Base-by-base conservation (phyloP, 2,113 vertebrate genomes). In the Malurus alboscapulatus region DNA sequence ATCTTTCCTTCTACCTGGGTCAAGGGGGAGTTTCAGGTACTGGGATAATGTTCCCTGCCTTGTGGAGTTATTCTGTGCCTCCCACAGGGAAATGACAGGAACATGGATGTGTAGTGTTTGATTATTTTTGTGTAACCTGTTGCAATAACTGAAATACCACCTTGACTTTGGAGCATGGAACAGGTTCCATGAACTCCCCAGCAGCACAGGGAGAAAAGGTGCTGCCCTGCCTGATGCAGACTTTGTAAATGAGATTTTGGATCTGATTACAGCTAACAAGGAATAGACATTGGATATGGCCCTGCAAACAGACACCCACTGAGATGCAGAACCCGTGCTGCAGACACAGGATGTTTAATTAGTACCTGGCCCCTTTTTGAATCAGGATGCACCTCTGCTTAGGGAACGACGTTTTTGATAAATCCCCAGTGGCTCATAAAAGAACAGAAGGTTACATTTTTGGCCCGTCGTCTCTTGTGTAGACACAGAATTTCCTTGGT, bases 41-140 rank as follows among this genome's bases (percentile, higher is more conserved):
- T 53, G 27, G 1, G 26, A 22, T 76, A 12, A 14, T 0, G 2
- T 74, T 66, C 7, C 40, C 40, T 47, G 67, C 50, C n/a, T 36
- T 11, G 27, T 25, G 15, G 32, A 36, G 14, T 30, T 63, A 11
- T 5, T 53, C 24, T 36, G 40, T 59, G 21, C 54, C 38, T 62
- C 47, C 47, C 53, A 4, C 20, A 34, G 57, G 53, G 51, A 82
- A 57, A 22, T 3, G 7, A 22, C 57, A 75, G 62, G 66, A 55
- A 27, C 5, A 0, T 4, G 17, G 6, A 2, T 44, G 10, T 72
- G 2, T 44, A 16, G 29, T 16, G 90, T 48, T 5, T 2, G n/a
- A 17, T 73, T 30, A 6, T 40, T 77, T 77, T 29, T 67, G 15
- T 38, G 2, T 32, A 4, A 54, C 26, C 1, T 17, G 3, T 32